These are phyloP conservation scores for Coenonympha glycerion DNA, from an alignment of 2,888 invertebrate species.

Conservation along the genomic window DNA sequence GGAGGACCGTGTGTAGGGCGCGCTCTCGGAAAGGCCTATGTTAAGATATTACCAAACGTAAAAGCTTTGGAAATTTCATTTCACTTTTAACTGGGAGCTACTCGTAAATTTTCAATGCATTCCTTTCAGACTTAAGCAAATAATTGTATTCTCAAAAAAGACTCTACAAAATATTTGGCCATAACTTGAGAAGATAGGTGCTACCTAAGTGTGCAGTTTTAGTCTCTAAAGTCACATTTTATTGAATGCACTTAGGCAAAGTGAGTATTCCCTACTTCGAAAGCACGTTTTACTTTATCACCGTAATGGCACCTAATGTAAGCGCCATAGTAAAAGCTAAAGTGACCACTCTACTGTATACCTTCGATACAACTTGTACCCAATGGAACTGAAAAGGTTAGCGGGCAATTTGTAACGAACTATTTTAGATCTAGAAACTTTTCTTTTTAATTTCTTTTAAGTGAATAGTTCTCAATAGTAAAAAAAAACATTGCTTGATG, in stretches of 20 bases:
- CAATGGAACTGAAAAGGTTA: neutral
- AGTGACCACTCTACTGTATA: neutral
- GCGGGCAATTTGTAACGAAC: too few species aligned
- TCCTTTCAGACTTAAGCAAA: too few species aligned
- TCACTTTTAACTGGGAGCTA: too few species aligned
- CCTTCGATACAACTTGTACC: neutral
- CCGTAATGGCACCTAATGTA: neutral
- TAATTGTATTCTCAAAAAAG: neutral
- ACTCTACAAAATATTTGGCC: neutral
- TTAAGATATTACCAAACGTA: too few species aligned
- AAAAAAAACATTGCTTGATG: too few species aligned
- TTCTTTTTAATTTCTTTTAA: too few species aligned
- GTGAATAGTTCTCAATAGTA: too few species aligned
- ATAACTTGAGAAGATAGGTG: neutral
- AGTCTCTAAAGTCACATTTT: neutral
- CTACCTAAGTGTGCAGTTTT: neutral
- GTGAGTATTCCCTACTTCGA: constrained; percentile 4
- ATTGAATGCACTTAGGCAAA: constrained; percentile 8
- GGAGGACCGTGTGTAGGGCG: too few species aligned
- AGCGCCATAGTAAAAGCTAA: constrained; percentile 2
- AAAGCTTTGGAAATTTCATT: too few species aligned
- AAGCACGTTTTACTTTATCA: constrained; percentile 10
- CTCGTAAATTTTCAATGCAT: too few species aligned
- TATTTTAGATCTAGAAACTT: too few species aligned
- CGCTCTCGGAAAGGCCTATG: too few species aligned